A percentile compares a stretch with the other conserved stretches of the same genome.
Conservation (phyloP, 2,113 vertebrate genomes). For the Merops nubicus region DNA sequence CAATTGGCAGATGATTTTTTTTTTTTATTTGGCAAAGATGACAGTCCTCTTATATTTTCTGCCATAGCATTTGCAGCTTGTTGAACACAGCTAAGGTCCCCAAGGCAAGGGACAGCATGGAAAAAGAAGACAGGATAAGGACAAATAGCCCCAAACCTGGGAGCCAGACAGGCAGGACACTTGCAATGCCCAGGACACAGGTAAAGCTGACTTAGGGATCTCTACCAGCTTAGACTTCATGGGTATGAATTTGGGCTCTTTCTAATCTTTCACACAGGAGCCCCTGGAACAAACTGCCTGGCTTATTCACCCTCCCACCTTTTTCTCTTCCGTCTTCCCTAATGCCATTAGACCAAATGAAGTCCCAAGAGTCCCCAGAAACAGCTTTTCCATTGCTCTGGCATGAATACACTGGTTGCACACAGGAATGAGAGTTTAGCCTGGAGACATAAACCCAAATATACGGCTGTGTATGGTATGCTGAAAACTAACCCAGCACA, state of each 20-base stretch:
- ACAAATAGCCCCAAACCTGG: not conserved
- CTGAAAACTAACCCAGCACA: conserved; percentile 44
- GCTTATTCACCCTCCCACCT: not conserved
- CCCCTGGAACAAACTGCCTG: not conserved
- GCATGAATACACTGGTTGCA: not conserved
- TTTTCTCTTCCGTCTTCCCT: not conserved
- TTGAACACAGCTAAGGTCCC: not conserved
- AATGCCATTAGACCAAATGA: not conserved
- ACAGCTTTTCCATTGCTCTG: conserved; percentile 9
- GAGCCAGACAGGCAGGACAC: not conserved
- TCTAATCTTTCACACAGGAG: not conserved
- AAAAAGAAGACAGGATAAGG: not conserved
- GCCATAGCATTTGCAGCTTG: not conserved
- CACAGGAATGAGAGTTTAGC: conserved; percentile 39
- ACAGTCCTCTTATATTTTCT: not conserved
- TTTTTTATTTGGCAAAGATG: not conserved
- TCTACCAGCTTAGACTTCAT: not conserved
- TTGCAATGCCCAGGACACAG: not conserved
- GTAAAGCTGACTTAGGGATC: not conserved
- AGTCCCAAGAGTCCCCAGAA: not conserved
- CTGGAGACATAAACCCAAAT: conserved; percentile 58
- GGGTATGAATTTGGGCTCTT: not conserved
- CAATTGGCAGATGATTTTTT: not conserved
- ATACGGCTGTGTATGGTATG: conserved; percentile 51
- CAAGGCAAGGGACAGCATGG: not conserved